These are phyloP conservation scores for Calliopsis andreniformis DNA, from an alignment of 1,140 invertebrate species.

Conservation along the genomic window DNA sequence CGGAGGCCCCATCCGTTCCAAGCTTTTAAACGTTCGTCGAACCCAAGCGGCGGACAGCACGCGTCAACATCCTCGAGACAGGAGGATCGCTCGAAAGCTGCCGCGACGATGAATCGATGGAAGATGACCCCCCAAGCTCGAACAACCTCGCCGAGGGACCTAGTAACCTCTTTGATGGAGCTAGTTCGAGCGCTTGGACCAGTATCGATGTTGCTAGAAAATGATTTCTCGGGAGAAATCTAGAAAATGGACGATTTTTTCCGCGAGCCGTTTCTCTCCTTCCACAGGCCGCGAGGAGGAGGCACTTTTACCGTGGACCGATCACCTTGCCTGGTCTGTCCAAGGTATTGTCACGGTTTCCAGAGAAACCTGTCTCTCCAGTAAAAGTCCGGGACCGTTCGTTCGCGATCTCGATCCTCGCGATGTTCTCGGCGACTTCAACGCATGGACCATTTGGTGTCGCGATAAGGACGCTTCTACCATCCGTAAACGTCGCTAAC, in stretches of 20 bases:
- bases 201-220: constrained; percentile 29
- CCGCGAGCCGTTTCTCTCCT: neutral
- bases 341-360: neutral
- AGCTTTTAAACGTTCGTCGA: constrained; percentile 71
- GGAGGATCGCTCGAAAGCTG: constrained; percentile 29
- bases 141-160: constrained; percentile 37
- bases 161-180: constrained; percentile 50
- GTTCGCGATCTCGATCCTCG: too few species aligned
- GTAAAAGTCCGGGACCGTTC: neutral
- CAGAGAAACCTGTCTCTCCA: neutral
- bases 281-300: neutral
- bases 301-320: constrained; percentile 10
- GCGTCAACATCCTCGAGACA: neutral
- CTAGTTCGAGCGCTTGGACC: constrained; percentile 16
- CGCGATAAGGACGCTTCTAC: neutral
- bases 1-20: constrained; percentile 69
- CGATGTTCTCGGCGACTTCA: neutral
- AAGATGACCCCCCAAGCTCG: constrained; percentile 26
- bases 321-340: constrained; percentile 3
- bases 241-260: constrained; percentile 23
- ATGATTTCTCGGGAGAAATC: constrained; percentile 49
- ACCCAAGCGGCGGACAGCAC: constrained; percentile 6
- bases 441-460: neutral
- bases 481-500: neutral
- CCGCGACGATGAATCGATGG: constrained; percentile 19